Evolutionary conservation across 35 echinoderm and acorn worm genomes (phyloP), one percentile per base, ranked within the genome.

Genomic region (Acanthaster planci): DNA sequence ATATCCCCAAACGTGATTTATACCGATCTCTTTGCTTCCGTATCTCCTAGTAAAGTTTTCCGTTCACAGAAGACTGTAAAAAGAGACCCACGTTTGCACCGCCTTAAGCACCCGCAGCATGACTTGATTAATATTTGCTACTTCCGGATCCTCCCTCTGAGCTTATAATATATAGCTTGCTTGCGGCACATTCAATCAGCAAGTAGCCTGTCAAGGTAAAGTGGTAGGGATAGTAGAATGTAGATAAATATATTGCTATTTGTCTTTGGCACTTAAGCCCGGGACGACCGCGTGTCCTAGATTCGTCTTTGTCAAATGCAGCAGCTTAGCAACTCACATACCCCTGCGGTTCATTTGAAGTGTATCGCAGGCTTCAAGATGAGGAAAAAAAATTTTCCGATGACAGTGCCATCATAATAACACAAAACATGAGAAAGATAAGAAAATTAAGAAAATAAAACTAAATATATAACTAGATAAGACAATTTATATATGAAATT

Each of bases 71-170:
- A 12, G 42, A 47, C 12, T 47, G 42, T 47, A 47, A 47, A 47
- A 47, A 47, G 4, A 35, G 64, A 72, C 3, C 21, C 26, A 72
- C 10, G 7, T 15, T 0, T 72, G 26, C 10, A 7, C 64, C 26
- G 34, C 15, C 34, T 26, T 72, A 72, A 72, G 64, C 64, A 31
- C 26, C 30, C 64, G 34, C 30, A 27, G 64, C 23, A 26, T 31
- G 64, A 72, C 26, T 72, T 72, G 64, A 72, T 72, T 72, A 72
- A 72, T 72, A 72, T 26, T 72, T 72, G 64, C 64, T 27, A 72
- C 64, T 72, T 72, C 64, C 64, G 64, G 64, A 34, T 47, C 19
- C 18, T 72, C 21, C 26, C 34, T 14, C 64, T 26, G 34, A 72
- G 14, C 64, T 10, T 72, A 72, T 72, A 72, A 72, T 72, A 72